These are phyloP conservation scores for Leiothrix lutea DNA, from an alignment of 2,113 vertebrate species.

Conservation along the genomic window DNA sequence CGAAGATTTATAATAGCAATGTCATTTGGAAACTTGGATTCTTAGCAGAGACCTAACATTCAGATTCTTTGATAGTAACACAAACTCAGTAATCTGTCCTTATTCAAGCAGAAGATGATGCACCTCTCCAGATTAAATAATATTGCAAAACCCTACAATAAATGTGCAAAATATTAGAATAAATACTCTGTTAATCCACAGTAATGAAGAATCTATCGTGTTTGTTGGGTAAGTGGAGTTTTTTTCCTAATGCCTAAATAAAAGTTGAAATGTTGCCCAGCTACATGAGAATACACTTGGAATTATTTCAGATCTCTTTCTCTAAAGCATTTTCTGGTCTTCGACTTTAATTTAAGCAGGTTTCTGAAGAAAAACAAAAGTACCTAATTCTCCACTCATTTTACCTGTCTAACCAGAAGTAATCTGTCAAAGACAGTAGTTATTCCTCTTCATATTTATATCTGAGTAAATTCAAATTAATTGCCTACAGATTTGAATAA, in stretches of 20 bases:
- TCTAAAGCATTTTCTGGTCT: not conserved
- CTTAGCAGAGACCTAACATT: not conserved
- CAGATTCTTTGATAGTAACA: not conserved
- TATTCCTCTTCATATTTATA: not conserved
- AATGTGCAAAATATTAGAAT: not conserved
- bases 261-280: not conserved
- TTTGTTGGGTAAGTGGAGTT: accelerated
- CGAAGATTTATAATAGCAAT: not conserved
- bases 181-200: not conserved
- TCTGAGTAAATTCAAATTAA: not conserved
- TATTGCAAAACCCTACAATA: not conserved
- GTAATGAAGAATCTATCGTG: not conserved
- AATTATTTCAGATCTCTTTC: not conserved
- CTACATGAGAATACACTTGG: not conserved
- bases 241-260: not conserved
- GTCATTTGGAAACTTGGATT: not conserved
- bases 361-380: not conserved
- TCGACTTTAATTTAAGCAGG: not conserved
- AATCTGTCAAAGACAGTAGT: not conserved
- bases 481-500: not conserved
- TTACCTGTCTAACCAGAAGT: not conserved
- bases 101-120: not conserved
- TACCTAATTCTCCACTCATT: not conserved
- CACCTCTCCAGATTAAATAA: not conserved
- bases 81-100: not conserved